Evolutionary conservation across 2,888 invertebrate genomes (phyloP).

Genomic region (Coenonympha glycerion): DNA sequence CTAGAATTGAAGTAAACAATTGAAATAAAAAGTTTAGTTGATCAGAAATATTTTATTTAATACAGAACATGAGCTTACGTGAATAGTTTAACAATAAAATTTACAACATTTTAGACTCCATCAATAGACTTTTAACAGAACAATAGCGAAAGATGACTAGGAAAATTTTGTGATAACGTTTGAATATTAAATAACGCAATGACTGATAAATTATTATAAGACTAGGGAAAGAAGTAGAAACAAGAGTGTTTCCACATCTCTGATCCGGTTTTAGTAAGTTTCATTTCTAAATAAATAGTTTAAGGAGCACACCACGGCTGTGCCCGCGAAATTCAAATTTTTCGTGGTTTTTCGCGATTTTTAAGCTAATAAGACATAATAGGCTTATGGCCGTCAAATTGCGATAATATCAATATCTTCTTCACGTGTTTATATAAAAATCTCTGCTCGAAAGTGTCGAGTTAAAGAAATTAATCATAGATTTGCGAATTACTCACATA

Average conservation of each 20-base stretch:
- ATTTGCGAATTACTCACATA: too few relatives aligned
- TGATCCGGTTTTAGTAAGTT: neutral
- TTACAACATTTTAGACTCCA: slow-evolving; percentile 59
- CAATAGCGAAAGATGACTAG: slow-evolving; percentile 59
- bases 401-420: too few relatives aligned
- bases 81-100: slow-evolving; percentile 60
- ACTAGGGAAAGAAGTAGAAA: slow-evolving; percentile 1
- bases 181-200: slow-evolving; percentile 12
- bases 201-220: slow-evolving; percentile 13
- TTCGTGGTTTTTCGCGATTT: too few relatives aligned
- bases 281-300: too few relatives aligned
- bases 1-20: slow-evolving; percentile 1
- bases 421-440: too few relatives aligned
- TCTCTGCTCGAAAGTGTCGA: too few relatives aligned
- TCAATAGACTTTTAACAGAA: slow-evolving; percentile 49
- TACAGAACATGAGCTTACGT: slow-evolving; percentile 62
- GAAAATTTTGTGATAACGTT: slow-evolving; percentile 32
- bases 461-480: too few relatives aligned
- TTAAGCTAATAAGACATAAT: too few relatives aligned
- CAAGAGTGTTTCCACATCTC: slow-evolving; percentile 13
- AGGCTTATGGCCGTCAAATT: too few relatives aligned
- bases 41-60: slow-evolving; percentile 63
- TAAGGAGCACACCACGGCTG: too few relatives aligned
- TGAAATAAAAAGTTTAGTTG: slow-evolving; percentile 25
- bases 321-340: too few relatives aligned